Percentiles rank a stretch among this genome's conserved stretches.
Conservation (phyloP, 1,140 invertebrate species). For the Eciton burchellii region DNA sequence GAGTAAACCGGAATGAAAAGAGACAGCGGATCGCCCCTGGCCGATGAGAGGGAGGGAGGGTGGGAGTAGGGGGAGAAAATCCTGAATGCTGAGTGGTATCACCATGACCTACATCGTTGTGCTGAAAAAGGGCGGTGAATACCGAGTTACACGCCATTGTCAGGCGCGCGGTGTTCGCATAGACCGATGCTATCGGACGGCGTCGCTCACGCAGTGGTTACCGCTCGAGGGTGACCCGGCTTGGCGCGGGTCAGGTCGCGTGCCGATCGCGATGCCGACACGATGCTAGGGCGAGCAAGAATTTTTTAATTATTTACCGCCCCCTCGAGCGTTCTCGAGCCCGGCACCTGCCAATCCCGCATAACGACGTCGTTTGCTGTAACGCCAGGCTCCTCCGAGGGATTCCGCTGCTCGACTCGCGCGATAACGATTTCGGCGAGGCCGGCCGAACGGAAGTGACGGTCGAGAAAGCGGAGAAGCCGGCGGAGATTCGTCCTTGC, state of each 20-base stretch:
- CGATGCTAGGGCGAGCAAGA: conserved; percentile 9
- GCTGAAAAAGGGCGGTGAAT: conserved; percentile 71
- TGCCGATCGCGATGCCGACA: conserved; percentile 50
- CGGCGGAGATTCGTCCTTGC: too few relatives aligned
- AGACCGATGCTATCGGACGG: conserved; percentile 67
- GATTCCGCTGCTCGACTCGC: background rate
- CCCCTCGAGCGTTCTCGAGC: background rate
- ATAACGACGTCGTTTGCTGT: background rate
- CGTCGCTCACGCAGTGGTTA: conserved; percentile 68
- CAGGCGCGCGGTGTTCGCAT: conserved; percentile 37
- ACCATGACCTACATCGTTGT: conserved; percentile 71
- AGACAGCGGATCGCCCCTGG: conserved; percentile 43
- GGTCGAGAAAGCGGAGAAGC: too few relatives aligned
- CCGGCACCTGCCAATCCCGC: background rate
- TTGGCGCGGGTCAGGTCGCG: conserved; percentile 50
- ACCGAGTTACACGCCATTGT: conserved; percentile 66
- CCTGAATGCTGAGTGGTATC: conserved; percentile 67
- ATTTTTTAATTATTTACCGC: conserved; percentile 66
- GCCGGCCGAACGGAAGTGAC: too few relatives aligned
- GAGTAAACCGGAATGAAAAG: background rate
- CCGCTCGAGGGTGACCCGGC: conserved; percentile 63
- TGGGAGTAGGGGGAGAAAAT: conserved; percentile 62
- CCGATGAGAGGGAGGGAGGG: conserved; percentile 14
- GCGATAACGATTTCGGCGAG: background rate
- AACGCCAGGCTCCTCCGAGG: background rate